Evolutionary conservation across 2,797 vertebrate species (phyloP).

Genomic region (Ceryle rudis): DNA sequence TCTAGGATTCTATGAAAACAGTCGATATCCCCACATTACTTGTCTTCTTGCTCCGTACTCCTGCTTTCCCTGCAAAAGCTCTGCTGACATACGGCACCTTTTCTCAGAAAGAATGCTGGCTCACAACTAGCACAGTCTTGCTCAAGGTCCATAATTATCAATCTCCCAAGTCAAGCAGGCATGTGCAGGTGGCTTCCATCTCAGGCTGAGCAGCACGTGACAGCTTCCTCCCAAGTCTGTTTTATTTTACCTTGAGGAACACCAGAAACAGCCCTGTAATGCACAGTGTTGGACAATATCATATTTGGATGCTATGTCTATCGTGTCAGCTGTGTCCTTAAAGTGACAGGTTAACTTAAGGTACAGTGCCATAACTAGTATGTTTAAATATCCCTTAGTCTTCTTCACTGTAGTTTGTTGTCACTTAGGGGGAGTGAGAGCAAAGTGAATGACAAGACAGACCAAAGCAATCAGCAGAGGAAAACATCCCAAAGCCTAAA

Average conservation of each 20-base stretch:
- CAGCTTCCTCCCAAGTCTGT: neutral
- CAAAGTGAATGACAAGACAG: neutral
- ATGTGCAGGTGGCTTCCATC: neutral
- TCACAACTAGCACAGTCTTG: neutral
- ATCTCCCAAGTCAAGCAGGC: neutral
- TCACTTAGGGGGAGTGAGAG: neutral
- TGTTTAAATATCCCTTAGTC: neutral
- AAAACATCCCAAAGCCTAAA: neutral
- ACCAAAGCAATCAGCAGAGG: neutral
- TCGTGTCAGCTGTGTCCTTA: neutral
- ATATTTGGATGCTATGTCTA: neutral
- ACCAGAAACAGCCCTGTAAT: neutral
- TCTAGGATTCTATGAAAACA: neutral
- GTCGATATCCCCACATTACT: neutral
- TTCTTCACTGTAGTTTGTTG: neutral
- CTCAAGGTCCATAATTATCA: neutral
- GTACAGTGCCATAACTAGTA: no score
- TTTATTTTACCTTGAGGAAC: neutral
- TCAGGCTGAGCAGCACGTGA: neutral
- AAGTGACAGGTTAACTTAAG: neutral
- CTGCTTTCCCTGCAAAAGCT: neutral
- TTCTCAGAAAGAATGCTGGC: neutral
- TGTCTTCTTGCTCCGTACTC: neutral
- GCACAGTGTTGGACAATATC: neutral
- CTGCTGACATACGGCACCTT: neutral